phyloP scores from a whole-genome alignment of 1,140 invertebrate genomes.

The Papilio polytes region DNA sequence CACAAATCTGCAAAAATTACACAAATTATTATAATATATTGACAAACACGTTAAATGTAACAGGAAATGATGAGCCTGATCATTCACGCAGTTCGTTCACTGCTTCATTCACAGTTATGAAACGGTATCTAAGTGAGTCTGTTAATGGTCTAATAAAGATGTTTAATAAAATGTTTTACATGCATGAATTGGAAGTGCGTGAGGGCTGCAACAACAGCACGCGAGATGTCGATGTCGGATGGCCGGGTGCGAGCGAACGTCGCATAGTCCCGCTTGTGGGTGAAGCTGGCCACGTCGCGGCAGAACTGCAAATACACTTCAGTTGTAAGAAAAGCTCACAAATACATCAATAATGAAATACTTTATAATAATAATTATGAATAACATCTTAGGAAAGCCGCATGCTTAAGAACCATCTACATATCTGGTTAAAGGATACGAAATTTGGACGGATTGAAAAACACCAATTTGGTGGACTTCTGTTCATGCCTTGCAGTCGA shows the following conservation, averaged over 20 bases:
- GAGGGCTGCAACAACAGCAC: constrained; percentile 92
- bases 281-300: constrained; percentile 92
- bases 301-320: constrained; percentile 87
- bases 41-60: neutral
- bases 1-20: constrained; percentile 85
- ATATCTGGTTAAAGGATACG: too few species aligned
- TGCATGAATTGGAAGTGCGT: constrained; percentile 92
- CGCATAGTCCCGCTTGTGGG: constrained; percentile 92
- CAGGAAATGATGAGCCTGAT: neutral
- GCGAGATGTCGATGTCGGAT: constrained; percentile 96
- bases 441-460: too few species aligned
- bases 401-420: too few species aligned
- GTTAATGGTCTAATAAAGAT: neutral
- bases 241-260: constrained; percentile 97
- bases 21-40: constrained; percentile 38
- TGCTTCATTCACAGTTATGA: too few species aligned
- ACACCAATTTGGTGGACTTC: too few species aligned
- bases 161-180: constrained; percentile 83
- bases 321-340: neutral
- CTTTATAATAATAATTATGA: too few species aligned
- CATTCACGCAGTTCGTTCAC: too few species aligned
- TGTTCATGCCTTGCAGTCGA: too few species aligned
- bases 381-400: too few species aligned
- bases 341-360: neutral
- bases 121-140: too few species aligned